A percentile compares a stretch with the other conserved stretches of the same genome.
phyloP scores from a whole-genome alignment of 1,140 invertebrate species.

The Zaprionus vittiger region DNA sequence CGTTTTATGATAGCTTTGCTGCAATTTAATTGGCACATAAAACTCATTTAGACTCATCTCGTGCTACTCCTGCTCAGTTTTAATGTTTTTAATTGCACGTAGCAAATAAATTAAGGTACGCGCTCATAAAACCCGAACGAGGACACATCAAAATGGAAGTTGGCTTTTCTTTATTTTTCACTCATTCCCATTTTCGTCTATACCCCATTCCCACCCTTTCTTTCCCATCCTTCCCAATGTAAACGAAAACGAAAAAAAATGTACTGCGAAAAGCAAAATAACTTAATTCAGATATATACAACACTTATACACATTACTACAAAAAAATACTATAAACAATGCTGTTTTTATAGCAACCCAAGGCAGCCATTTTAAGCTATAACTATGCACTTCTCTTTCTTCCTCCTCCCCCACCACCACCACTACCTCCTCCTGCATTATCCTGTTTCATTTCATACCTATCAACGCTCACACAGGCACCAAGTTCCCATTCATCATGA shows the following conservation, averaged over 20 bases:
- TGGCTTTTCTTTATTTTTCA: slow-evolving; percentile 2
- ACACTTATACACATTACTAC: slow-evolving; percentile 83
- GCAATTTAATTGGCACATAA: slow-evolving; percentile 51
- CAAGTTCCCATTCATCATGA: slow-evolving; percentile 98
- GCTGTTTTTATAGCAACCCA: slow-evolving; percentile 27
- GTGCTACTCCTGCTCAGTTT: background rate
- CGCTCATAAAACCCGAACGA: slow-evolving; percentile 11
- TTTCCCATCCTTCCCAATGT: background rate
- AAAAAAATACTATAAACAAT: slow-evolving; percentile 50
- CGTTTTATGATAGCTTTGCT: slow-evolving; percentile 28
- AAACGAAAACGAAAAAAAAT: slow-evolving; percentile 9
- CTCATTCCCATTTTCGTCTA: background rate
- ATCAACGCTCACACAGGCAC: slow-evolving; percentile 87
- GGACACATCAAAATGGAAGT: slow-evolving; percentile 36
- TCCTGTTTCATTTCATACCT: slow-evolving; percentile 62
- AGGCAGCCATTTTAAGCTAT: slow-evolving; percentile 44
- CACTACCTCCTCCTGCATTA: slow-evolving; percentile 40
- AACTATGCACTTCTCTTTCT: slow-evolving; percentile 47
- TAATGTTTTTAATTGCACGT: slow-evolving; percentile 45
- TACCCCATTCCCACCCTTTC: background rate
- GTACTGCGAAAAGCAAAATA: slow-evolving; percentile 71
- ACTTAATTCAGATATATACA: slow-evolving; percentile 82
- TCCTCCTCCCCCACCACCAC: slow-evolving; percentile 8
- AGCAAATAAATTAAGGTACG: slow-evolving; percentile 19
- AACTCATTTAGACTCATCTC: slow-evolving; percentile 26